Conservation (phyloP, 1,140 invertebrate genomes). For the Lasioglossum albipes region DNA sequence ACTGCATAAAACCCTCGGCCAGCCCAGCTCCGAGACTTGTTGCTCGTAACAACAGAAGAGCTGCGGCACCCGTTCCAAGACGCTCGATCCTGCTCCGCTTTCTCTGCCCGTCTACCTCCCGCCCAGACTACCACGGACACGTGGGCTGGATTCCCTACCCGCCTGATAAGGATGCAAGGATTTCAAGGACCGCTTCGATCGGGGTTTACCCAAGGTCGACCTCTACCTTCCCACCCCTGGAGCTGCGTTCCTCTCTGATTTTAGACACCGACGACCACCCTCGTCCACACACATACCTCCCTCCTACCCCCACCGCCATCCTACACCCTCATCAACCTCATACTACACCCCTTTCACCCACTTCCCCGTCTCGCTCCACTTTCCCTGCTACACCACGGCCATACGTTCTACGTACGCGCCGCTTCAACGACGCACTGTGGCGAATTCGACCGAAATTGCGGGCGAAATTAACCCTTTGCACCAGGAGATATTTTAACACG, state of each 20-base stretch:
- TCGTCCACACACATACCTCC: too few relatives aligned
- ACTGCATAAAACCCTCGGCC: too few relatives aligned
- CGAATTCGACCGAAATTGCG: too few relatives aligned
- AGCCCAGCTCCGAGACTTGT: conserved; percentile 25
- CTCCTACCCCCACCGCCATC: neutral
- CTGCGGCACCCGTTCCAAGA: neutral
- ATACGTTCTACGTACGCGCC: neutral
- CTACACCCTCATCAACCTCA: too few relatives aligned
- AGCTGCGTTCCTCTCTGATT: conserved; percentile 7
- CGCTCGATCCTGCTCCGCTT: neutral
- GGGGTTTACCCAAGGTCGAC: conserved; percentile 28
- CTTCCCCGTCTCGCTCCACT: neutral
- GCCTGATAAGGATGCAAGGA: conserved; percentile 4
- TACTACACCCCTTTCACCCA: neutral
- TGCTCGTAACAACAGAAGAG: conserved; percentile 28
- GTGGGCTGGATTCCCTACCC: neutral
- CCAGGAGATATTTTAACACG: too few relatives aligned
- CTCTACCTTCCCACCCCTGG: neutral
- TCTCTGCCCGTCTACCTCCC: neutral
- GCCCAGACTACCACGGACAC: neutral
- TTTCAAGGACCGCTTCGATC: conserved; percentile 46
- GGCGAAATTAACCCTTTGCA: too few relatives aligned
- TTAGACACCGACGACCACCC: conserved; percentile 1
- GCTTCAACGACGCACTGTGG: too few relatives aligned
- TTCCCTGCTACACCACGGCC: conserved; percentile 4